Percentiles rank a stretch among this genome's conserved stretches.
Conservation (phyloP, 64 coral and sea anemone species). For the Acropora yongei region DNA sequence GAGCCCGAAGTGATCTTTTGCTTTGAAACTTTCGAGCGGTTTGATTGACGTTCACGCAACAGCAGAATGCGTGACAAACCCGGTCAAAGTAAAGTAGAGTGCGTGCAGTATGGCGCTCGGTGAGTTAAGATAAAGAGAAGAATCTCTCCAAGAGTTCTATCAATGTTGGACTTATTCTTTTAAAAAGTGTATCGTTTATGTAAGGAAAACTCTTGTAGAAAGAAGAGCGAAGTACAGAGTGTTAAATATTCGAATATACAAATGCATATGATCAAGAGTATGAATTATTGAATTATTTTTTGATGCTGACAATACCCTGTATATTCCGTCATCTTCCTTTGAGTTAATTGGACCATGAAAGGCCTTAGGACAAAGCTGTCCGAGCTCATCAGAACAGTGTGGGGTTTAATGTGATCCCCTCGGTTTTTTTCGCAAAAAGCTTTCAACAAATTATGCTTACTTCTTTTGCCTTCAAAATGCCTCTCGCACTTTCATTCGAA, state of each 20-base stretch:
- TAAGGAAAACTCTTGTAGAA: neutral
- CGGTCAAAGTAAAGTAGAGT: neutral
- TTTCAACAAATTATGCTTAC: too few relatives aligned
- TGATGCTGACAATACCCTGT: too few relatives aligned
- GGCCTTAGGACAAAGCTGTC: too few relatives aligned
- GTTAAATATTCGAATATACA: neutral
- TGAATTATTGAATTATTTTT: too few relatives aligned
- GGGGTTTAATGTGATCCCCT: too few relatives aligned
- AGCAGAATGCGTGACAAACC: neutral
- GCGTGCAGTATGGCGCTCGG: neutral
- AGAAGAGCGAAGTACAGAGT: neutral
- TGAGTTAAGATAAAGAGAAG: neutral
- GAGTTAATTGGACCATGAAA: too few relatives aligned
- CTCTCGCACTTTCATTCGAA: too few relatives aligned
- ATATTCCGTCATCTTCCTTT: too few relatives aligned
- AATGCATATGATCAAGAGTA: too few relatives aligned
- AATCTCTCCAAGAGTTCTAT: neutral
- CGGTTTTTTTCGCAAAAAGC: too few relatives aligned
- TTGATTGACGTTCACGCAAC: neutral
- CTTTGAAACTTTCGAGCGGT: neutral
- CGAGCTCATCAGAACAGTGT: too few relatives aligned
- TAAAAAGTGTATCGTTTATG: neutral
- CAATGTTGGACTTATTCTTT: conserved; percentile 8
- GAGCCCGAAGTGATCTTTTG: neutral
- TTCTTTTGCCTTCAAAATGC: too few relatives aligned